Evolutionary conservation across 1,140 invertebrate genomes (phyloP), one percentile per base, ranked within the genome.

Genomic region (Neodiprion pinetum): DNA sequence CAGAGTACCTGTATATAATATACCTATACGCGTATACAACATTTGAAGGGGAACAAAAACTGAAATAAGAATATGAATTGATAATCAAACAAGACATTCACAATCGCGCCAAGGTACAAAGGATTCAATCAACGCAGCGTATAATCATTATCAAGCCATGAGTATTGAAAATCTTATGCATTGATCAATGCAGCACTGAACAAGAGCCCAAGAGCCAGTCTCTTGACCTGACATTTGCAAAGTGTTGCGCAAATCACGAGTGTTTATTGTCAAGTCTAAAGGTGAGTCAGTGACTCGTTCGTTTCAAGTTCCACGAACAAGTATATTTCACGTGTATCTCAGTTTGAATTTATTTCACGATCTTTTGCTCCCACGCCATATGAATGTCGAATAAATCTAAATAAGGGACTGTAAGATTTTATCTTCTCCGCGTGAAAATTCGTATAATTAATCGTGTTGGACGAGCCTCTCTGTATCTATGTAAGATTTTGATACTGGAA

Each of bases 181-280:
- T 61, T 61, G n/a, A 17, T 61, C 53, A 40, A 40, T 17, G 53
- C 53, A 61, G 53, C 53, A 61, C 4, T 61, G n/a, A 61, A 12
- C 53, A 5, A 61, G 53, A 61, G 53, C 53, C 53, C 53, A 61
- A 61, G 53, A 61, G 53, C 53, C 53, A 61, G 53, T 61, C 53
- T 61, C 53, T 61, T 61, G 53, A 61, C 53, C 53, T 61, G 53
- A 61, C 53, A 61, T 61, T 61, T 61, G n/a, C 53, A 14, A 61
- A 61, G 53, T 17, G 11, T 61, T 61, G 11, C 53, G 53, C 53
- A 61, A 61, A 61, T 61, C 5, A 61, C 11, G 53, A 61, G 11
- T 17, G 53, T 61, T 61, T 61, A 12, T 61, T 61, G 53, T 61
- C n/a, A 61, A 17, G 53, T 17, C 53, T 17, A 61, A 61, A 61